Evolutionary conservation across 2,797 vertebrate genomes (phyloP).

Genomic region (Kryptopterus vitreolus): DNA sequence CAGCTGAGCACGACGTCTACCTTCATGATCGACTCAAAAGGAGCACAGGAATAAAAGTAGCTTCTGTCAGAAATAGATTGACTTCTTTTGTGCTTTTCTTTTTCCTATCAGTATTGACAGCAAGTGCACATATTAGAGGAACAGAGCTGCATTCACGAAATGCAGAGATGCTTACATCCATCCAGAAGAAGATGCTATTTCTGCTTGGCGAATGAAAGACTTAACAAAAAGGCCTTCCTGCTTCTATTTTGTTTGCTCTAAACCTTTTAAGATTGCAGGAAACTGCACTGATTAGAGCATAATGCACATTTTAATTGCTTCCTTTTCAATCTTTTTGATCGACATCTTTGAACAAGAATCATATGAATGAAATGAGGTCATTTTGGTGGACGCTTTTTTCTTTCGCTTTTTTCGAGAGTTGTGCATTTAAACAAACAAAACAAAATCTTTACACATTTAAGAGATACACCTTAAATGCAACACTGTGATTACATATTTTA

Average conservation of each 20-base stretch:
- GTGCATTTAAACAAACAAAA: background rate
- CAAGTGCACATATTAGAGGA: constrained; percentile 6
- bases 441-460: background rate
- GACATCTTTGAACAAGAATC: background rate
- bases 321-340: background rate
- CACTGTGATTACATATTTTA: no score
- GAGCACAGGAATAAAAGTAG: background rate
- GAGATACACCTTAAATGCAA: no score
- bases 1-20: constrained; percentile 10
- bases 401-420: no score
- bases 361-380: background rate
- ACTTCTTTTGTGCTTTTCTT: background rate
- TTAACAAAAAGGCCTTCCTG: background rate
- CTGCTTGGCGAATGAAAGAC: background rate
- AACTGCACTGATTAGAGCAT: background rate
- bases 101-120: background rate
- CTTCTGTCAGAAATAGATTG: constrained; percentile 14
- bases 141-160: background rate
- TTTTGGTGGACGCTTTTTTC: background rate
- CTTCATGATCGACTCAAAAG: background rate
- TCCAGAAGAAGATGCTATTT: background rate
- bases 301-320: background rate
- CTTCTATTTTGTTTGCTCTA: background rate
- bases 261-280: background rate
- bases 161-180: constrained; percentile 7